These are phyloP conservation scores for Lates japonicus DNA, from an alignment of 2,797 vertebrate species.

Conservation along the genomic window DNA sequence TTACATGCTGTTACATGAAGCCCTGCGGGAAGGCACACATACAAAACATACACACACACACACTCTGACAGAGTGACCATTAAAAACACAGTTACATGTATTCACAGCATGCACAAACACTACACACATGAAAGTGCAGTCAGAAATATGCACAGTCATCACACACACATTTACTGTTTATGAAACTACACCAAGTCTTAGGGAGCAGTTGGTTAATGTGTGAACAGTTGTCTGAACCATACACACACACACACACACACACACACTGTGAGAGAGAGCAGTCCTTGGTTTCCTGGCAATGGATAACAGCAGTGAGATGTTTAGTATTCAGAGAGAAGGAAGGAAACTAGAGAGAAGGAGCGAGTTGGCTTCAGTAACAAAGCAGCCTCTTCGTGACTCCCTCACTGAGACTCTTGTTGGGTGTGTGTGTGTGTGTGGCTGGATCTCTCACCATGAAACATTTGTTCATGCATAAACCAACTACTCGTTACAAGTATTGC, in stretches of 20 bases:
- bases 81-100: background rate
- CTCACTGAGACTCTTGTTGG: background rate
- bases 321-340: constrained; percentile 63
- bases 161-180: background rate
- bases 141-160: too few relatives aligned
- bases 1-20: constrained; percentile 14
- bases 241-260: background rate
- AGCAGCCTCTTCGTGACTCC: constrained; percentile 49
- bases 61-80: background rate
- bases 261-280: background rate
- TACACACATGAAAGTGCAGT: too few relatives aligned
- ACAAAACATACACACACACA: constrained; percentile 8
- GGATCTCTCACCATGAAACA: constrained; percentile 44
- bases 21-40: background rate
- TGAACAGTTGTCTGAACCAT: background rate
- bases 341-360: constrained; percentile 29
- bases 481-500: constrained; percentile 35
- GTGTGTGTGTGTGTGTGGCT: constrained; percentile 17
- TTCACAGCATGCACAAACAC: too few relatives aligned
- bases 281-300: constrained; percentile 35
- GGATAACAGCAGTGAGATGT: constrained; percentile 39
- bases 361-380: constrained; percentile 47
- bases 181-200: background rate
- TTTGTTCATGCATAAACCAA: constrained; percentile 65
- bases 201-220: background rate